Conservation (phyloP, 1,140 invertebrate species). For the Drosophila pseudoananassae region DNA sequence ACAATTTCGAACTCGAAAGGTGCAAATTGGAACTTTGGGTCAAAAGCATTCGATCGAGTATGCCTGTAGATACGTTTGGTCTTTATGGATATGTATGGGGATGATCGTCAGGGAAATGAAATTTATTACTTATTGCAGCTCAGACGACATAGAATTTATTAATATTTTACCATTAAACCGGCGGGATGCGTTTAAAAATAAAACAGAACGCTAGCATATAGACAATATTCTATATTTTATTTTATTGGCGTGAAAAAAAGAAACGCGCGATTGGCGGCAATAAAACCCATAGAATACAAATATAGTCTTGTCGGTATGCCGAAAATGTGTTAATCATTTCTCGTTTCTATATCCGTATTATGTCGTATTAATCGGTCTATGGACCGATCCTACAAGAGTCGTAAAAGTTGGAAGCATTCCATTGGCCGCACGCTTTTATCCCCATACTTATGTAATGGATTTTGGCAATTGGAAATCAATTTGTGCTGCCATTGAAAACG, state of each 20-base stretch:
- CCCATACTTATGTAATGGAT: constrained; percentile 57
- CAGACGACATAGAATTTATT: constrained; percentile 74
- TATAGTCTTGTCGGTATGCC: constrained; percentile 58
- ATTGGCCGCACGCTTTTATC: constrained; percentile 27
- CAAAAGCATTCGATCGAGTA: constrained; percentile 24
- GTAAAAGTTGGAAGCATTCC: constrained; percentile 24
- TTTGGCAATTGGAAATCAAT: constrained; percentile 53
- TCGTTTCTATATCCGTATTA: constrained; percentile 45
- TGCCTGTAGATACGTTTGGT: constrained; percentile 10
- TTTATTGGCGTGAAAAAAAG: constrained; percentile 51
- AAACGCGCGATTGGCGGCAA: constrained; percentile 31
- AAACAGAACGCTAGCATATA: constrained; percentile 38
- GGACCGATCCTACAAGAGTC: constrained; percentile 16
- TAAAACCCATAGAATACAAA: constrained; percentile 51
- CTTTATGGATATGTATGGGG: constrained; percentile 4
- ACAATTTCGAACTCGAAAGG: constrained; percentile 67
- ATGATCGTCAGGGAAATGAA: constrained; percentile 54
- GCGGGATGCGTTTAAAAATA: constrained; percentile 72
- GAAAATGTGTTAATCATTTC: constrained; percentile 72
- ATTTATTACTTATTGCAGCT: constrained; percentile 77
- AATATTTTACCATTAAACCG: constrained; percentile 72
- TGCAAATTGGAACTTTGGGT: constrained; percentile 63
- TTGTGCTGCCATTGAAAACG: constrained; percentile 33
- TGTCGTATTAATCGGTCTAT: constrained; percentile 47
- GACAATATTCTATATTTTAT: constrained; percentile 50